Conservation (phyloP, 1,140 invertebrate species). For the Hyphantria cunea region DNA sequence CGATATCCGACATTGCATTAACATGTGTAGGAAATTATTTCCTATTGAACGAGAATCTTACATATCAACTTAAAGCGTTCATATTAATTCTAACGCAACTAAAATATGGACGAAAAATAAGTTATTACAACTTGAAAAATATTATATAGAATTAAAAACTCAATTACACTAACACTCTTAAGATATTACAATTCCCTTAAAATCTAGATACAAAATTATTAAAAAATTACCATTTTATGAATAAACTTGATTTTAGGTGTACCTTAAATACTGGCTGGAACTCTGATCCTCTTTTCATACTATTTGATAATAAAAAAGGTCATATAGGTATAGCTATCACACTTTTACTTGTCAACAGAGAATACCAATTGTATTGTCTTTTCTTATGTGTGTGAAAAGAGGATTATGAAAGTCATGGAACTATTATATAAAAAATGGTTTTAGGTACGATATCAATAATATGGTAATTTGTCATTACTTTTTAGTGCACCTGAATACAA, state of each 20-base stretch:
- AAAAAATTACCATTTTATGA: conserved; percentile 10
- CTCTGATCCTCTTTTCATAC: neutral
- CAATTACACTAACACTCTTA: conserved; percentile 29
- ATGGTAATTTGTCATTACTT: too few relatives aligned
- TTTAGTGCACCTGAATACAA: neutral
- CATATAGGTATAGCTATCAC: too few relatives aligned
- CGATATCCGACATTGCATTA: conserved; percentile 19
- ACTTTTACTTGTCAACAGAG: too few relatives aligned
- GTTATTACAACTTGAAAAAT: conserved; percentile 33
- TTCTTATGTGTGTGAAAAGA: neutral
- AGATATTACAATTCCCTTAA: conserved; percentile 26
- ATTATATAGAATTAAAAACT: conserved; percentile 21
- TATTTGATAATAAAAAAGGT: too few relatives aligned
- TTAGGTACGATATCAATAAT: too few relatives aligned
- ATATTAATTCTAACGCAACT: conserved; percentile 19
- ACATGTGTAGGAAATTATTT: too few relatives aligned
- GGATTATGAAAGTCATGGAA: too few relatives aligned
- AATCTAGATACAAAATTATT: conserved; percentile 35
- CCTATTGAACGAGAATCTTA: neutral
- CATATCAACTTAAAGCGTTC: conserved; percentile 10
- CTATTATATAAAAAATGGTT: too few relatives aligned
- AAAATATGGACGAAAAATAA: conserved; percentile 32
- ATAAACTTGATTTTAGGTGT: conserved; percentile 2
- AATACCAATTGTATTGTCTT: neutral
- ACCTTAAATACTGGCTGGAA: conserved; percentile 14